Evolutionary conservation across 2,113 vertebrate genomes (phyloP).

Genomic region (Sebastes fasciatus): DNA sequence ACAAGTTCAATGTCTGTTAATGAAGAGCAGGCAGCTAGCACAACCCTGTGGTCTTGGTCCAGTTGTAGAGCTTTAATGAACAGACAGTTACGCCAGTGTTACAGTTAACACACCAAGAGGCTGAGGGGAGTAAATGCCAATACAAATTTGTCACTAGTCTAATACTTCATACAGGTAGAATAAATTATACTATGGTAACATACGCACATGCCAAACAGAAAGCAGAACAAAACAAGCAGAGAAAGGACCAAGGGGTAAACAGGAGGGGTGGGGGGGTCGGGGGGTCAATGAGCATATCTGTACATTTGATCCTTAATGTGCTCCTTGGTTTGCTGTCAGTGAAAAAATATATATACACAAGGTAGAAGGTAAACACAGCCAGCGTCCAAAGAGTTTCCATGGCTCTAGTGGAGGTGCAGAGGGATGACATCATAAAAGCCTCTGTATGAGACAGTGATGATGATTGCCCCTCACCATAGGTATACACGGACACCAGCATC

Average conservation of each 20-base stretch:
- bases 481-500: slow-evolving; percentile 23
- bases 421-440: slow-evolving; percentile 10
- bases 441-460: slow-evolving; percentile 15
- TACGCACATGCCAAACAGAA: slow-evolving; percentile 86
- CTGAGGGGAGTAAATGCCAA: slow-evolving; percentile 93
- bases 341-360: slow-evolving; percentile 72
- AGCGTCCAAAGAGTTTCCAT: neutral
- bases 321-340: slow-evolving; percentile 53
- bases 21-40: slow-evolving; percentile 6
- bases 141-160: slow-evolving; percentile 92
- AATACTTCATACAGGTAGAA: slow-evolving; percentile 96
- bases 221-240: slow-evolving; percentile 61
- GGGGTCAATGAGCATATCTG: slow-evolving; percentile 48
- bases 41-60: slow-evolving; percentile 52
- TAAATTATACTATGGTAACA: slow-evolving; percentile 97
- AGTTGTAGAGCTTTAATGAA: slow-evolving; percentile 90
- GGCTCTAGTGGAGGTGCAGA: slow-evolving; percentile 9
- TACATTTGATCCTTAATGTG: slow-evolving; percentile 75
- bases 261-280: slow-evolving; percentile 6
- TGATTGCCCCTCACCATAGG: neutral
- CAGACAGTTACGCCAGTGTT: slow-evolving; percentile 95
- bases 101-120: slow-evolving; percentile 94
- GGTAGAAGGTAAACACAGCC: slow-evolving; percentile 50
- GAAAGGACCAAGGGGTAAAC: slow-evolving; percentile 48
- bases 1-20: neutral